These are phyloP conservation scores for Idaea aversata DNA, from an alignment of 2,888 invertebrate genomes.

Conservation along the genomic window DNA sequence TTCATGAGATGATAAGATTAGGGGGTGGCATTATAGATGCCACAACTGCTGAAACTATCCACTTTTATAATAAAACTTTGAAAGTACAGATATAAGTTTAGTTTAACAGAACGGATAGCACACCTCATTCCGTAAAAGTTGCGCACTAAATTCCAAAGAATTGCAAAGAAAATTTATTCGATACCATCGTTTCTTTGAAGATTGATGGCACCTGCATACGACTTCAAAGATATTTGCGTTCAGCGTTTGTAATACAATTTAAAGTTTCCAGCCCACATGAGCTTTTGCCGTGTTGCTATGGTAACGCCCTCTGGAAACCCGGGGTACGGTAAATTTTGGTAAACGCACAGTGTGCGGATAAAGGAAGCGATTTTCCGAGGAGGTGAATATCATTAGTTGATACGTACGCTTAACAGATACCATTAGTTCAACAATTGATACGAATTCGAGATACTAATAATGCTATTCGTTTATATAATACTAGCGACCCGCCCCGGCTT, in stretches of 20 bases:
- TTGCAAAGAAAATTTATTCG: constrained; percentile 25
- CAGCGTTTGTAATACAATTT: constrained; percentile 73
- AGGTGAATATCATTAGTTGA: constrained; percentile 77
- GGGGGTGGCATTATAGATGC: too few relatives aligned
- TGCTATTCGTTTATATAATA: constrained; percentile 8
- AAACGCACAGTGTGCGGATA: constrained; percentile 69
- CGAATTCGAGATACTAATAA: constrained; percentile 22
- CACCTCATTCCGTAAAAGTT: constrained; percentile 10
- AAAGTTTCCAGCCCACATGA: constrained; percentile 77
- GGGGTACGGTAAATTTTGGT: constrained; percentile 60
- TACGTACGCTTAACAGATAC: constrained; percentile 46
- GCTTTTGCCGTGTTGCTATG: constrained; percentile 68
- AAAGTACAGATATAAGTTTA: background rate
- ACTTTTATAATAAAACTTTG: too few relatives aligned
- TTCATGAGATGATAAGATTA: too few relatives aligned
- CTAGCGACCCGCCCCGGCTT: too few relatives aligned
- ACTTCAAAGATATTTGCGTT: constrained; percentile 61
- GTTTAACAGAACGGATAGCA: constrained; percentile 1
- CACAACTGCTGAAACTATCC: too few relatives aligned
- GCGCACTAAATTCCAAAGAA: constrained; percentile 13
- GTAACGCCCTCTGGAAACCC: constrained; percentile 60
- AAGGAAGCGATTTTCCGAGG: constrained; percentile 73
- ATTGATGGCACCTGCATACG: constrained; percentile 34
- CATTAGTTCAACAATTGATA: constrained; percentile 49
- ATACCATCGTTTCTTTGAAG: constrained; percentile 22